Evolutionary conservation across 2,888 invertebrate genomes (phyloP).

Genomic region (Hydroisotoma schaefferi): DNA sequence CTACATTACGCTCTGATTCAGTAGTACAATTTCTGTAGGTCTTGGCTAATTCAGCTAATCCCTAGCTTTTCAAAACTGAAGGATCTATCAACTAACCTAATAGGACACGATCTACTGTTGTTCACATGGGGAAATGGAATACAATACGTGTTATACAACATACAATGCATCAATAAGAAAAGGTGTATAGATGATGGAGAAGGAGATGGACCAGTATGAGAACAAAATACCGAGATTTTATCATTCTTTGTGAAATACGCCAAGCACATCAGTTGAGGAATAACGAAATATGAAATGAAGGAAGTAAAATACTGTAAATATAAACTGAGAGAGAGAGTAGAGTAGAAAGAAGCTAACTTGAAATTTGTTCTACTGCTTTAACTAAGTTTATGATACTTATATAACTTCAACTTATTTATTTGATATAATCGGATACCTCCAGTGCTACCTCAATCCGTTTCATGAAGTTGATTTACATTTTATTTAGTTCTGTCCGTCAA

Average conservation of each 20-base stretch:
- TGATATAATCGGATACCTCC: no score
- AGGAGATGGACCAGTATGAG: no score
- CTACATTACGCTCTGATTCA: not conserved
- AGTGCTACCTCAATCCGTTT: not conserved
- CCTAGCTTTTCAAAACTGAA: not conserved
- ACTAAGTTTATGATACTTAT: no score
- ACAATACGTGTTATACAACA: not conserved
- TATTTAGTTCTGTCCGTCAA: conserved; percentile 4
- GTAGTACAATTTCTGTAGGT: not conserved
- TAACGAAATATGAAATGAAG: no score
- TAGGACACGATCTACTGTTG: not conserved
- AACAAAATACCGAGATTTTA: no score
- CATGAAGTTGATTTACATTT: conserved; percentile 3
- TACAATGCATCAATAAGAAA: not conserved
- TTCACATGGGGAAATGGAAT: not conserved
- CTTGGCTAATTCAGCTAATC: conserved; percentile 2
- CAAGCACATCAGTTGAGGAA: no score
- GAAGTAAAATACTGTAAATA: no score
- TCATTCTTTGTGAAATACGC: no score
- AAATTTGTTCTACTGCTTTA: no score
- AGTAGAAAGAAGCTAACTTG: no score
- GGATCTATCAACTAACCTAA: not conserved
- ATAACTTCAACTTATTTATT: no score
- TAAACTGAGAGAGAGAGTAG: no score
- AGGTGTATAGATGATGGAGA: not conserved